Conservation (phyloP, 2,113 vertebrate species). For the Ailurus styani region DNA sequence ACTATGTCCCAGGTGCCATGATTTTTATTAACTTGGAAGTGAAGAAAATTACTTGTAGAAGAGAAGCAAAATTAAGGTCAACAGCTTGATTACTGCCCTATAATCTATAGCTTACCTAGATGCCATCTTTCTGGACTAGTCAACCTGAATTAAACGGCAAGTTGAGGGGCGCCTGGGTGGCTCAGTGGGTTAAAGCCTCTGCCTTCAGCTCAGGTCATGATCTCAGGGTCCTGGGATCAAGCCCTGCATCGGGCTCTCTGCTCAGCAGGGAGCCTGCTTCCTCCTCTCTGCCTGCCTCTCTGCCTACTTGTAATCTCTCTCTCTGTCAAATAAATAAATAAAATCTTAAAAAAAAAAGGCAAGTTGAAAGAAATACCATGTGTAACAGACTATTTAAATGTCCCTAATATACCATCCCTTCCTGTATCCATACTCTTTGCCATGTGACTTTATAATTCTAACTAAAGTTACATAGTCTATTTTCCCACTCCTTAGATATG, state of each 20-base stretch:
- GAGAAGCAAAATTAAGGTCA: conserved; percentile 20
- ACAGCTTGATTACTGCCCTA: neutral
- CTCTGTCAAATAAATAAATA: no score
- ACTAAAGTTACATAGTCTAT: neutral
- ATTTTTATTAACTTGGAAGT: conserved; percentile 39
- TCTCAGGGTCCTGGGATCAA: no score
- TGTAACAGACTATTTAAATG: neutral
- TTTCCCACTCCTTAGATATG: neutral
- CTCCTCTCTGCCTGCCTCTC: no score
- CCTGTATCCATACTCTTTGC: neutral
- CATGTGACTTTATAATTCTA: neutral
- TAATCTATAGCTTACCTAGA: neutral
- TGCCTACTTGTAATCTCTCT: no score
- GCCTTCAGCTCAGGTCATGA: no score
- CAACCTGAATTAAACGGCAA: neutral
- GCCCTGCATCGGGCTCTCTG: no score
- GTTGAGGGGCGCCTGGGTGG: no score
- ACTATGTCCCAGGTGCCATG: neutral
- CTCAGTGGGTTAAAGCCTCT: no score
- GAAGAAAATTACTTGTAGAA: conserved; percentile 10
- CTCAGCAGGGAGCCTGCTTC: no score
- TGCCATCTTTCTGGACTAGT: neutral
- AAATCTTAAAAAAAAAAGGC: no score
- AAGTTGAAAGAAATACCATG: neutral
- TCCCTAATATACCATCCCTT: neutral